phyloP scores from a whole-genome alignment of 1,140 invertebrate species.

The Gonioctena quinquepunctata region DNA sequence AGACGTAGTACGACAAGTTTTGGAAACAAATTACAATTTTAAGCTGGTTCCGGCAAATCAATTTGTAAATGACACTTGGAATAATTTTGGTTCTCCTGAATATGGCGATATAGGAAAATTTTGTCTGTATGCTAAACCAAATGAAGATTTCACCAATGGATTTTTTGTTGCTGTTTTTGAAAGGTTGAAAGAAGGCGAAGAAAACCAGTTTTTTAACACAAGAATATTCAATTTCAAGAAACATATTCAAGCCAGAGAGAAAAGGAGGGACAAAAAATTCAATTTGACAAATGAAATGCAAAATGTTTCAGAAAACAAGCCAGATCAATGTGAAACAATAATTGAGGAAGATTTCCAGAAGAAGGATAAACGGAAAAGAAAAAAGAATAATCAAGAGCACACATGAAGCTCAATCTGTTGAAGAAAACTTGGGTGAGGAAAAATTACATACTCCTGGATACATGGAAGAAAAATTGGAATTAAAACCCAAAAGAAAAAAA shows the following conservation, averaged over 20 bases:
- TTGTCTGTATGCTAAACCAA: constrained; percentile 78
- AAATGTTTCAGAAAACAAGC: too few species aligned
- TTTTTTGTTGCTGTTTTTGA: constrained; percentile 94
- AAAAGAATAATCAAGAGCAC: too few species aligned
- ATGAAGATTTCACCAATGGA: constrained; percentile 83
- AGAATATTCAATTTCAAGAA: constrained; percentile 30
- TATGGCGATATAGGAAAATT: constrained; percentile 67
- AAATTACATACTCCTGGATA: too few species aligned
- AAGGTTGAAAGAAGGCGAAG: constrained; percentile 54
- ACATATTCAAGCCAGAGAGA: constrained; percentile 29
- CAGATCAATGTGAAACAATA: too few species aligned
- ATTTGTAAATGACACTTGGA: constrained; percentile 66
- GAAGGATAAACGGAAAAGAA: too few species aligned
- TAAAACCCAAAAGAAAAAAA: too few species aligned
- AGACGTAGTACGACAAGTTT: constrained; percentile 74
- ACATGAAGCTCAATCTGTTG: too few species aligned
- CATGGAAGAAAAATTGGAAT: too few species aligned
- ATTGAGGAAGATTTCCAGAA: too few species aligned
- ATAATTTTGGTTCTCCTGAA: constrained; percentile 66
- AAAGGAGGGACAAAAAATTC: constrained; percentile 20
- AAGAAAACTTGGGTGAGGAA: too few species aligned
- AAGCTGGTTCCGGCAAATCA: constrained; percentile 65
- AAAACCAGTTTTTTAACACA: constrained; percentile 44
- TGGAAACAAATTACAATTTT: constrained; percentile 62
- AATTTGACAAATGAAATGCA: neutral